Evolutionary conservation across 2,797 vertebrate genomes (phyloP).

Genomic region (Microctenopoma stevenorrisi): DNA sequence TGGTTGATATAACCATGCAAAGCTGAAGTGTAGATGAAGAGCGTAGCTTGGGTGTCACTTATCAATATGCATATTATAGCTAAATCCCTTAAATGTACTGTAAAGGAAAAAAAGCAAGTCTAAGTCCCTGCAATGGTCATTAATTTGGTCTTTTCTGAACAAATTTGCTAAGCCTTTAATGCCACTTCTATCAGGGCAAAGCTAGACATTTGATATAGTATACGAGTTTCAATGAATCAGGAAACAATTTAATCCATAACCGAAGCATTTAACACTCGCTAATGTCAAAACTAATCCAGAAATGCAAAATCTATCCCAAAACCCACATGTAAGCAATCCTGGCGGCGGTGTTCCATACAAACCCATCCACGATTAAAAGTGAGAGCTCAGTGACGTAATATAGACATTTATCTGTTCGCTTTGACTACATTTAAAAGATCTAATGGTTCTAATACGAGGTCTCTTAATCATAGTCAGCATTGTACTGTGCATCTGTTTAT

Average conservation of each 20-base stretch:
- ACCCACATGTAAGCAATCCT: constrained; percentile 74
- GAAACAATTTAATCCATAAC: constrained; percentile 75
- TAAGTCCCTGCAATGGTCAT: constrained; percentile 51
- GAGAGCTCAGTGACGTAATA: constrained; percentile 28
- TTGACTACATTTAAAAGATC: constrained; percentile 48
- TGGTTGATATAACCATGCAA: neutral
- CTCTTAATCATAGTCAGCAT: constrained; percentile 44
- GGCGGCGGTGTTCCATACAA: constrained; percentile 30
- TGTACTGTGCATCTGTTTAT: constrained; percentile 25
- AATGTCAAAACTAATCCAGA: constrained; percentile 78
- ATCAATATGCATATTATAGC: constrained; percentile 53
- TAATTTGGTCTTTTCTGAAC: constrained; percentile 61
- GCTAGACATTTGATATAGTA: constrained; percentile 66
- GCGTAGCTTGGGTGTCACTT: constrained; percentile 24
- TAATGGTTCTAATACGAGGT: constrained; percentile 54
- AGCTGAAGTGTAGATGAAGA: neutral
- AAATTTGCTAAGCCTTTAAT: constrained; percentile 78
- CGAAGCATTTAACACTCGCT: constrained; percentile 72
- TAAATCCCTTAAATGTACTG: constrained; percentile 65
- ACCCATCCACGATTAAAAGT: constrained; percentile 45
- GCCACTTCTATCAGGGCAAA: constrained; percentile 60
- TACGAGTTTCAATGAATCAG: constrained; percentile 58
- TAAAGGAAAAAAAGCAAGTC: constrained; percentile 44
- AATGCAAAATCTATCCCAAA: constrained; percentile 76
- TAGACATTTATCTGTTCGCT: constrained; percentile 49